Base-by-base conservation (phyloP, 2,888 invertebrate genomes). In the Nomada ruficornis region DNA sequence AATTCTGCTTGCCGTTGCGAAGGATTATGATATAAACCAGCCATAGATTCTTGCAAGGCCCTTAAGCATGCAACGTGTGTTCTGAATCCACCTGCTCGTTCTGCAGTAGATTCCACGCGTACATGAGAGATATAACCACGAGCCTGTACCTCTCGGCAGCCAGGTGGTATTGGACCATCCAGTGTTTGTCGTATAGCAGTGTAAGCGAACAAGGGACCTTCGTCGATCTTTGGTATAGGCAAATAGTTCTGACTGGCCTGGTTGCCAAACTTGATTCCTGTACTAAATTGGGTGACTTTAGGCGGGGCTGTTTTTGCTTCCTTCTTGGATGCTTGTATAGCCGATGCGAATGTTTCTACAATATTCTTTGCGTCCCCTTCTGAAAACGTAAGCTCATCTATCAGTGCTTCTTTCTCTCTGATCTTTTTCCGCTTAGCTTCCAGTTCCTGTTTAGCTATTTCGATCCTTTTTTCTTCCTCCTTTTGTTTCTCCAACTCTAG, bases 381-480 rank as follows among this genome's bases (percentile, higher is more conserved):
- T 0, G 98, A 98, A 93, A 97, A 98, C 97, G 98, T 98, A 54
- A 99, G 95, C 93, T 99, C 98, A 94, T 99, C 98, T 79, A 99
- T 98, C 7, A 99, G 94, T 0, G 98, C 98, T 93, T 99, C 98
- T 89, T 98, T 98, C 86, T 98, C 97, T 54, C 97, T 95, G 26
- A 97, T 96, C 93, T 98, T 98, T 86, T 97, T 97, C 91, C 96
- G 96, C 90, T 98, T 98, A 0, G 96, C 96, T 93, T 97, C 94
- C 91, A 94, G 91, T 92, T 94, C 93, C 62, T 92, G 89, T 29
- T 96, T 95, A n/a, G 95, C 93, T 0, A 97, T 93, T 91, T 98
- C 97, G 74, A 96, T 95, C 82, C 96, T 96, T 67, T 97, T 95
- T 0, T 96, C 94, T 83, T 97, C 97, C 83, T 97, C 96, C 91